Base-by-base conservation (phyloP, 2,113 vertebrate species). In the Pantherophis guttatus region DNA sequence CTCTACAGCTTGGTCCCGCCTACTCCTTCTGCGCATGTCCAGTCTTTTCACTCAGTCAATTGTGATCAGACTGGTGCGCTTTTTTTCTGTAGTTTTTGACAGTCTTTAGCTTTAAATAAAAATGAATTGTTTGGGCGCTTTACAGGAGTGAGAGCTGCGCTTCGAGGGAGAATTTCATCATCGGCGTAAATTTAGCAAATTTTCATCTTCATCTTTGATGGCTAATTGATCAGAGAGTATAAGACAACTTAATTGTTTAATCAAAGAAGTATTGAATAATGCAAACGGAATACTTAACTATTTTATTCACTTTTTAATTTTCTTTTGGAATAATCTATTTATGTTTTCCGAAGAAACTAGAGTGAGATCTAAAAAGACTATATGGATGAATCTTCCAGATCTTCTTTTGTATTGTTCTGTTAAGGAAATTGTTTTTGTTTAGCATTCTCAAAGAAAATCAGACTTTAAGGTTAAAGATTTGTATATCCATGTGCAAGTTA, bases 371-470 rank as follows among this genome's bases (percentile, higher is more conserved):
- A 92, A 26, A 91, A 89, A 92, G 58, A 70, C 88, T 54, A 21
- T 9, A 81, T 21, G 8, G 1, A 9, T 44, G 0, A 21, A 57
- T 90, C 94, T 59, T 9, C 8, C 26, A 10, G 1, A 59, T 58
- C 57, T 58, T 58, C 91, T 89, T 91, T n/a, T 3, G 8, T 3
- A 50, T 48, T 94, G 91, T 90, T 75, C 29, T 75, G 93, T 93
- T 58, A 26, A 26, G 93, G 89, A 92, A 95, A 90, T n/a, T 19
- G 24, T 88, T 92, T 4, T 65, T 90, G 70, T 92, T 91, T 2
- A 2, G 0, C 94, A 89, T 89, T 96, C 87, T 92, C 93, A 94
- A 59, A 21, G 24, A 97, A 97, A 94, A 93, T 94, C 90, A 81
- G 15, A 65, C 86, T 87, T 91, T 94, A 26, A 88, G 94, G 87